phyloP scores from a whole-genome alignment of 2,797 vertebrate genomes.

The Melanotaenia parkinsoni region DNA sequence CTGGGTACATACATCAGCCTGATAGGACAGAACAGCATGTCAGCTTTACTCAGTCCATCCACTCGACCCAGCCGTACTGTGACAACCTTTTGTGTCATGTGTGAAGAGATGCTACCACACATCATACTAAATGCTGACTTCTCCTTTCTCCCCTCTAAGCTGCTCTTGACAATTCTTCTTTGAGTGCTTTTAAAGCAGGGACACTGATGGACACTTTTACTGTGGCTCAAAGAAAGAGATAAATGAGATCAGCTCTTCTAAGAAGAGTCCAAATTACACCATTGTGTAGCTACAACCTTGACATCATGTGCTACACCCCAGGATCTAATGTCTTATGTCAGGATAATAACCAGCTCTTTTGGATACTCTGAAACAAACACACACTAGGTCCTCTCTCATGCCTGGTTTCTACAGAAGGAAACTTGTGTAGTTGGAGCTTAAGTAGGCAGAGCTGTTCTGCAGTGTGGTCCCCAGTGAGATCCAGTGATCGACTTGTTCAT shows the following conservation, averaged over 20 bases:
- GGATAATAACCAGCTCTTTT: slow-evolving; percentile 17
- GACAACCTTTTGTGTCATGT: slow-evolving; percentile 53
- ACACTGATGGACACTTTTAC: slow-evolving; percentile 23
- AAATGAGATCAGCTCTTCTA: slow-evolving; percentile 55
- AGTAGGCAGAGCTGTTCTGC: slow-evolving; percentile 38
- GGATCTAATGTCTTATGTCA: slow-evolving; percentile 35
- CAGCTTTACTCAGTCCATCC: slow-evolving; percentile 64
- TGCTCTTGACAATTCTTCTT: slow-evolving; percentile 36
- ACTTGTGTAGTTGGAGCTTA: slow-evolving; percentile 12
- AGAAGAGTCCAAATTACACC: slow-evolving; percentile 53
- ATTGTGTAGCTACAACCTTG: slow-evolving; percentile 69
- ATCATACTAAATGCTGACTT: slow-evolving; percentile 46
- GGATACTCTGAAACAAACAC: slow-evolving; percentile 36
- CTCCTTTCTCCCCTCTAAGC: slow-evolving; percentile 14
- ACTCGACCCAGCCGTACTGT: slow-evolving; percentile 46
- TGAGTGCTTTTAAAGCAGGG: slow-evolving; percentile 11
- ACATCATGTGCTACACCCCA: slow-evolving; percentile 70
- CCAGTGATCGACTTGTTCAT: slow-evolving; percentile 63
- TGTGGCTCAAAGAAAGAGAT: slow-evolving; percentile 22
- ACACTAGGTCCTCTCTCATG: slow-evolving; percentile 9
- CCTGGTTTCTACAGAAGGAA: slow-evolving; percentile 6
- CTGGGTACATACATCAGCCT: slow-evolving; percentile 77
- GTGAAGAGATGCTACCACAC: slow-evolving; percentile 54
- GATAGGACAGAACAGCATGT: slow-evolving; percentile 72
- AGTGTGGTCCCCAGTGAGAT: slow-evolving; percentile 49